Base-by-base conservation (phyloP, 2,797 vertebrate species). In the Darevskia nairensis region DNA sequence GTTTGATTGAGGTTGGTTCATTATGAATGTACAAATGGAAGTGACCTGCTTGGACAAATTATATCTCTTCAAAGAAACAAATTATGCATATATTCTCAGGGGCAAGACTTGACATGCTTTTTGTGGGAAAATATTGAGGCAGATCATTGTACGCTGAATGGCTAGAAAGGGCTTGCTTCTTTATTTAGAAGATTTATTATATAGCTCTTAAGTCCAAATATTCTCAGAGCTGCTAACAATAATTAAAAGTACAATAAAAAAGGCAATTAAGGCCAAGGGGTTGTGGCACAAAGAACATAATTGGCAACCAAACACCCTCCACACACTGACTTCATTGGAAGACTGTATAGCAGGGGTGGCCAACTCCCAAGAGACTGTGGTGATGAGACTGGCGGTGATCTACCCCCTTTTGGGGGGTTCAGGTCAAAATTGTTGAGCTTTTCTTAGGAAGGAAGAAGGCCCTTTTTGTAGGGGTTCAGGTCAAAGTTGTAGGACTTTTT, bases 21-120 rank as follows among this genome's bases (percentile, higher is more conserved):
- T 10, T 50, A 68, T 9, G 71, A 91, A 89, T 61, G 80, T 29
- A 86, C 32, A 86, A 76, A 85, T 46, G 64, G 35, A 59, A 88
- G 50, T 19, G 85, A 55, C 80, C n/a, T 23, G 64, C n/a, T 68
- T 85, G 35, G 78, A 76, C 74, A 69, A 80, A 41, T 25, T 81
- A 35, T 19, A 21, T 61, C 76, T 39, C 17, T 46, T n/a, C 50
- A 84, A 69, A 29, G 32, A 55, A 85, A 68, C 61, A 39, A 32
- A 39, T 35, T 55, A 19, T 64, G 64, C 74, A 64, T 32, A 44
- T 50, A 27, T 86, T 82, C 80, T 68, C 44, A 68, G 15, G 21
- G 64, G 44, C 32, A 55, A 69, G 27, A 29, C 55, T 44, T 78
- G 50, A 86, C 72, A 32, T 74, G 41, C 2, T n/a, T 59, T n/a